phyloP scores from a whole-genome alignment of 2,888 invertebrate species.

The Hirtodrosophila duncani region DNA sequence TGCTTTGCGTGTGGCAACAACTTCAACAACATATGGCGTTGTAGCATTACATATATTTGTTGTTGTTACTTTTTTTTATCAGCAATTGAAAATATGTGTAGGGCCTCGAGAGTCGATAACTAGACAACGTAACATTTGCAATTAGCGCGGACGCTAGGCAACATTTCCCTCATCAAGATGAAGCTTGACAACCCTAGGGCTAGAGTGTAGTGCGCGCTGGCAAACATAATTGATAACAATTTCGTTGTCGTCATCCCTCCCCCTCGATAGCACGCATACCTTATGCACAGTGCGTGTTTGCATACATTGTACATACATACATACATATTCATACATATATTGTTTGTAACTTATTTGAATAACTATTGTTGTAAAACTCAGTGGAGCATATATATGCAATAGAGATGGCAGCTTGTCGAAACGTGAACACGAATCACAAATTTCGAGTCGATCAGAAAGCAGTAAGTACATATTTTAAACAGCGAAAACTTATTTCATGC shows the following conservation, averaged over 20 bases:
- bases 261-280: slow-evolving; percentile 1
- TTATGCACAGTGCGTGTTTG: slow-evolving; percentile 32
- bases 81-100: slow-evolving; percentile 43
- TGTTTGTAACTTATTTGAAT: slow-evolving; percentile 47
- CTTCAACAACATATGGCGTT: slow-evolving; percentile 62
- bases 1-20: slow-evolving; percentile 66
- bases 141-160: not conserved
- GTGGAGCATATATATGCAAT: slow-evolving; percentile 54
- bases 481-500: no score
- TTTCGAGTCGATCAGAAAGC: no score
- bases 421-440: no score
- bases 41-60: slow-evolving; percentile 16
- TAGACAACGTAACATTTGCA: slow-evolving; percentile 4
- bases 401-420: no score
- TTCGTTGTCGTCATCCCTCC: slow-evolving; percentile 6
- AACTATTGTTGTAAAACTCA: slow-evolving; percentile 43
- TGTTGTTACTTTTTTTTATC: slow-evolving; percentile 39
- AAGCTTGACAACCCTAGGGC: slow-evolving; percentile 24
- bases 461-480: no score
- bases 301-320: no score
- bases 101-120: slow-evolving; percentile 24
- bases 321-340: slow-evolving; percentile 10
- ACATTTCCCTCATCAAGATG: not conserved
- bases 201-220: not conserved
- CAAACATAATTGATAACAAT: slow-evolving; percentile 56